phyloP scores from a whole-genome alignment of 2,888 invertebrate genomes.

The Strigamia transsilvanica region DNA sequence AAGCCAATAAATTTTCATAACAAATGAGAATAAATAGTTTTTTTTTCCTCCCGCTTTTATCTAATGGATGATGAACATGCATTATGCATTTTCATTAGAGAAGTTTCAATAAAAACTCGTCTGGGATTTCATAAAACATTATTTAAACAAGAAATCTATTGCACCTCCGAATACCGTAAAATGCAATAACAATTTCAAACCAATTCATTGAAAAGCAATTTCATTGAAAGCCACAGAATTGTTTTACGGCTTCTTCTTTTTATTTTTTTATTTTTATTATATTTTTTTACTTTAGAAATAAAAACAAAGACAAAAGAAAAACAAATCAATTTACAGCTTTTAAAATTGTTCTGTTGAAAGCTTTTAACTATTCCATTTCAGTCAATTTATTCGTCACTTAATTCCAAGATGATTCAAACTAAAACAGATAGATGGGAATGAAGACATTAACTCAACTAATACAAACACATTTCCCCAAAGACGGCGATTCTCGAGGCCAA shows the following conservation, averaged over 20 bases:
- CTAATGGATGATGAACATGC: constrained; percentile 14
- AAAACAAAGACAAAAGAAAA: too few relatives aligned
- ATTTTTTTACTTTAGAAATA: too few relatives aligned
- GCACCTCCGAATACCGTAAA: background rate
- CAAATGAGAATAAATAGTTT: constrained; percentile 10
- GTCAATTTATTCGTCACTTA: background rate
- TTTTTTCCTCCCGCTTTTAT: background rate
- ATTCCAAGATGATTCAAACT: background rate
- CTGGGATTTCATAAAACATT: background rate
- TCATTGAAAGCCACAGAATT: too few relatives aligned
- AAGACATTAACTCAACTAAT: background rate
- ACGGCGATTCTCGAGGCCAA: background rate
- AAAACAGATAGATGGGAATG: background rate
- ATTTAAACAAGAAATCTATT: background rate
- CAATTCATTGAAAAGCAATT: too few relatives aligned
- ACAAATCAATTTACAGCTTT: background rate
- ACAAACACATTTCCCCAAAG: constrained; percentile 11
- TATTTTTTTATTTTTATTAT: too few relatives aligned
- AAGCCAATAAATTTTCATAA: constrained; percentile 9
- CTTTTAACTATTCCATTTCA: background rate
- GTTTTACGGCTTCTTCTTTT: too few relatives aligned
- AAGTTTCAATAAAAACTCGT: background rate
- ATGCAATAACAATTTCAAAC: too few relatives aligned
- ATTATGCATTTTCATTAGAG: constrained; percentile 13
- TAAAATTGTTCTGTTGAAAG: background rate